Conservation (phyloP, 2,113 vertebrate species). For the Pao palembangensis region DNA sequence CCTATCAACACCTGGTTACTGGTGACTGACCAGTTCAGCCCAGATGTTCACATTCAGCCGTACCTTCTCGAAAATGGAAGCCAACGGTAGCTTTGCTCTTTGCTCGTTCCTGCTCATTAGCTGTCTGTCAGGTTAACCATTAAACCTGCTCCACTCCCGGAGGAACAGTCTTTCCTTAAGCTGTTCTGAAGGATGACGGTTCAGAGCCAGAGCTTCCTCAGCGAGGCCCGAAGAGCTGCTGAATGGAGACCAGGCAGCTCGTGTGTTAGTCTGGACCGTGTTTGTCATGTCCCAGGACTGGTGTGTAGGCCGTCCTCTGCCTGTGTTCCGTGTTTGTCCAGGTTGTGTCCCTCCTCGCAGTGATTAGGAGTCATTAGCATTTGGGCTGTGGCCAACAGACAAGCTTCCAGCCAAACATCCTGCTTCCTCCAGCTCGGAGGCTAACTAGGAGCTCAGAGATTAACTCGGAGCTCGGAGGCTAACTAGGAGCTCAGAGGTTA, state of each 20-base stretch:
- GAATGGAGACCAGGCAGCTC: too few species aligned
- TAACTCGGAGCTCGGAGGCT: not conserved
- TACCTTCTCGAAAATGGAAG: not conserved
- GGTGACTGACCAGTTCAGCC: too few species aligned
- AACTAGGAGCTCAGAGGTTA: not conserved
- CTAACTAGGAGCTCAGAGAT: slow-evolving; percentile 26
- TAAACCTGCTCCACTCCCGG: slow-evolving; percentile 16
- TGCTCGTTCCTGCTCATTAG: slow-evolving; percentile 30
- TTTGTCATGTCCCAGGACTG: too few species aligned
- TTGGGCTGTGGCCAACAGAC: slow-evolving; percentile 27
- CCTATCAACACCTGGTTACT: too few species aligned
- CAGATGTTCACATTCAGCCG: not conserved
- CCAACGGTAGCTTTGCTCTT: slow-evolving; percentile 17
- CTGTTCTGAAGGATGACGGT: not conserved
- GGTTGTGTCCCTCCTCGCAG: not conserved
- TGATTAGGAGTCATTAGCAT: slow-evolving; percentile 44
- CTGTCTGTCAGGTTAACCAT: slow-evolving; percentile 22
- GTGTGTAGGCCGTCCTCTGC: too few species aligned
- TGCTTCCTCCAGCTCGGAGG: slow-evolving; percentile 43
- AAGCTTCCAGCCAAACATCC: slow-evolving; percentile 51
- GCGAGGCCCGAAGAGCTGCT: not conserved
- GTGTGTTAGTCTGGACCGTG: too few species aligned
- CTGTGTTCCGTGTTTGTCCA: not conserved
- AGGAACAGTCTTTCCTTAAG: too few species aligned
- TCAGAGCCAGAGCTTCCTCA: not conserved